These are phyloP conservation scores for Forbesichthys agassizii DNA, from an alignment of 2,113 vertebrate genomes.

Conservation along the genomic window DNA sequence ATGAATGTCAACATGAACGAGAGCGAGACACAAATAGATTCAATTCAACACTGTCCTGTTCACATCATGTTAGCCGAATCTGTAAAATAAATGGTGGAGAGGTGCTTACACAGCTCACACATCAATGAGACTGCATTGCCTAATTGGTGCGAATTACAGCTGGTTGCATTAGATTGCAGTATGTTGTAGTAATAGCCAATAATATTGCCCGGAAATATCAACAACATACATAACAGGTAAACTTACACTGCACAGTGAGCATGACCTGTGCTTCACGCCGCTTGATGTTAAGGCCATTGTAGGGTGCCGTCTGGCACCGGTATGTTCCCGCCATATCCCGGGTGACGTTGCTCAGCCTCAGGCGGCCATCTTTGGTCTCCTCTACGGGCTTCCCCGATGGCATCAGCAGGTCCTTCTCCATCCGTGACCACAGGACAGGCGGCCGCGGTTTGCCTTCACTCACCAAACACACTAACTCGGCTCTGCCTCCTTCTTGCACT, in stretches of 20 bases:
- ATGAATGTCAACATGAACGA: background rate
- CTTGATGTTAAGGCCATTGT: constrained; percentile 97
- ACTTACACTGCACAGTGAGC: constrained; percentile 95
- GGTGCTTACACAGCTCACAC: too few species aligned
- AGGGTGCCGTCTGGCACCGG: constrained; percentile 94
- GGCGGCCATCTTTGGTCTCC: constrained; percentile 88
- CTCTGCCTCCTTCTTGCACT: constrained; percentile 84
- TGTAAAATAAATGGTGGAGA: too few species aligned
- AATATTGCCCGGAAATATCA: background rate
- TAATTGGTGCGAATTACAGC: too few species aligned
- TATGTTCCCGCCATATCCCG: constrained; percentile 91
- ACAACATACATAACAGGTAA: background rate
- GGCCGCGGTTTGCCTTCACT: constrained; percentile 93
- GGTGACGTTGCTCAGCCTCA: constrained; percentile 84
- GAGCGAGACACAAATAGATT: background rate
- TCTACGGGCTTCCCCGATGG: constrained; percentile 77
- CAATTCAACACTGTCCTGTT: background rate
- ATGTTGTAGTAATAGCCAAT: too few species aligned
- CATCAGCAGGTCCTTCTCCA: constrained; percentile 89
- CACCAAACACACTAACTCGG: constrained; percentile 87
- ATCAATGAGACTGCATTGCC: too few species aligned
- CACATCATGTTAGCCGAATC: too few species aligned
- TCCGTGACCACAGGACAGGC: constrained; percentile 90
- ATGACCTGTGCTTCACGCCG: constrained; percentile 88
- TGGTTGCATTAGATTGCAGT: too few species aligned